phyloP scores from a whole-genome alignment of 2,113 vertebrate genomes.

The Triplophysa rosa region DNA sequence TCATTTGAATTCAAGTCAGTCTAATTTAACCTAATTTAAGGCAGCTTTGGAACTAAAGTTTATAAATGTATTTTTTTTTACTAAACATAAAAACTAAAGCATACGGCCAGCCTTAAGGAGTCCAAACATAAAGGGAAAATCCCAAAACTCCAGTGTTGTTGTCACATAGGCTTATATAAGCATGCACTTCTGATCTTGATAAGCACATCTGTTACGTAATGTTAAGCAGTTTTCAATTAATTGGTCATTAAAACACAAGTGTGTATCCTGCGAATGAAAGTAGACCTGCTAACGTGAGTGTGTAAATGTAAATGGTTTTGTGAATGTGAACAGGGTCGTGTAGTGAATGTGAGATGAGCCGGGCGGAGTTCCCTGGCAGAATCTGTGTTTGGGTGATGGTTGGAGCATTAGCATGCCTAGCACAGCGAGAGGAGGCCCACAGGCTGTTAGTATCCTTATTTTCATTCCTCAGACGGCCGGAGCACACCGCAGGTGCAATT shows the following conservation, averaged over 20 bases:
- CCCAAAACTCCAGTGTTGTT: too few species aligned
- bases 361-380: constrained; percentile 24
- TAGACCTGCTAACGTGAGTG: not conserved
- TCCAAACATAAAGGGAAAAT: too few species aligned
- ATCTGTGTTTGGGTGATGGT: constrained; percentile 22
- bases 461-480: constrained; percentile 12
- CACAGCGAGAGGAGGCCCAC: constrained; percentile 20
- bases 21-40: too few species aligned
- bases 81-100: too few species aligned
- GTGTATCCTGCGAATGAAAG: not conserved
- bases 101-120: too few species aligned
- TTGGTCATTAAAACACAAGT: constrained; percentile 25
- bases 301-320: too few species aligned
- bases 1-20: too few species aligned
- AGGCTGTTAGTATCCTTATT: constrained; percentile 34
- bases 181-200: too few species aligned
- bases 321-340: not conserved
- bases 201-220: too few species aligned
- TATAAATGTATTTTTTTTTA: too few species aligned
- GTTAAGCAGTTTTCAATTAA: not conserved
- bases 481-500: constrained; percentile 23
- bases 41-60: too few species aligned
- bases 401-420: constrained; percentile 25
- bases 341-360: not conserved
- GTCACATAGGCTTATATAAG: too few species aligned